Percentiles rank a stretch among this genome's conserved stretches.
Conservation (phyloP, 2,113 vertebrate species). For the Rhinoptilus africanus region DNA sequence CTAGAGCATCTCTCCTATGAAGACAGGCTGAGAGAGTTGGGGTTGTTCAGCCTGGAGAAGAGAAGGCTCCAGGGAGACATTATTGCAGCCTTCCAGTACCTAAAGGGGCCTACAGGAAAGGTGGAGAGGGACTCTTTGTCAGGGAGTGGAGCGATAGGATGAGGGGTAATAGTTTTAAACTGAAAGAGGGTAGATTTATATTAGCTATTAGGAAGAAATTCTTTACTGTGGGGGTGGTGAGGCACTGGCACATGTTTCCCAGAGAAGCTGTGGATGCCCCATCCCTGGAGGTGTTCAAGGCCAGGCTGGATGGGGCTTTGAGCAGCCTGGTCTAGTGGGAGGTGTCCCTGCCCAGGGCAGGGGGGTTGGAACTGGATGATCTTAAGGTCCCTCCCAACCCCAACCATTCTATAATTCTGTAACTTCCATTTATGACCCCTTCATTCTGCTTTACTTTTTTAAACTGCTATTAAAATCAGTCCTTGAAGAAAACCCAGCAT, state of each 20-base stretch:
- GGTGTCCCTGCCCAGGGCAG: not conserved
- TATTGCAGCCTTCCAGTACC: not conserved
- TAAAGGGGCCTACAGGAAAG: not conserved
- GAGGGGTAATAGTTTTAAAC: not conserved
- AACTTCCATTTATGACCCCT: conserved; percentile 33
- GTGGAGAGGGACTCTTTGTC: not conserved
- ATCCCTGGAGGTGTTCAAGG: too few relatives aligned
- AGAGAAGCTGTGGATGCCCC: not conserved
- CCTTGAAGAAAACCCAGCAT: conserved; percentile 1
- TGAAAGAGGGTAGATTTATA: not conserved
- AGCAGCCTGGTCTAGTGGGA: not conserved
- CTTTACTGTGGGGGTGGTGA: not conserved
- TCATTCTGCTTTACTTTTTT: conserved; percentile 31
- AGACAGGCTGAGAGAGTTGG: not conserved
- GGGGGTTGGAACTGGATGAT: too few relatives aligned
- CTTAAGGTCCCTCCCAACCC: too few relatives aligned
- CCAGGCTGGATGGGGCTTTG: not conserved
- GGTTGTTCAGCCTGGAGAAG: not conserved
- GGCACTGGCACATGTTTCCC: not conserved
- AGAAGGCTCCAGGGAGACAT: not conserved
- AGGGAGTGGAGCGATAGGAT: not conserved
- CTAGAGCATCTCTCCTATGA: not conserved
- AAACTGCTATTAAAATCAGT: conserved; percentile 20
- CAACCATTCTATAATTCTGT: not conserved
- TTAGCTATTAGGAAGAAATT: not conserved